phyloP scores from a whole-genome alignment of 2,797 vertebrate species.

The Labroides dimidiatus region DNA sequence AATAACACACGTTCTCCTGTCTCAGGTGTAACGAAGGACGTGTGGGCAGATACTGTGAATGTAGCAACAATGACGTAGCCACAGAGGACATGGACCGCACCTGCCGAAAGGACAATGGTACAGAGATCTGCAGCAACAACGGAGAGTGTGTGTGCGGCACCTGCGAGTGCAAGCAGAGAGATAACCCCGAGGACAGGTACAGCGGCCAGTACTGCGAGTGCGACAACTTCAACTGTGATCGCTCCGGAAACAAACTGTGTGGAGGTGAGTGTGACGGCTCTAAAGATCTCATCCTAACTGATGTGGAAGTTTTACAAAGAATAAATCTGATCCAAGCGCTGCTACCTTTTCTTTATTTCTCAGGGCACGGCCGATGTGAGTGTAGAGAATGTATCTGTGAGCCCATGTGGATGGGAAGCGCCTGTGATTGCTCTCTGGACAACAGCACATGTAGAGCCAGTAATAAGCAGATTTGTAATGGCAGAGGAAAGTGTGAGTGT shows the following conservation, averaged over 20 bases:
- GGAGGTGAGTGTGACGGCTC: slow-evolving; percentile 86
- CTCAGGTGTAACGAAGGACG: slow-evolving; percentile 94
- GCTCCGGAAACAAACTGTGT: slow-evolving; percentile 93
- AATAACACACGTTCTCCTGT: not conserved
- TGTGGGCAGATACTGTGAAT: slow-evolving; percentile 93
- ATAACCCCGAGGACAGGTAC: slow-evolving; percentile 94
- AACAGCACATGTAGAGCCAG: slow-evolving; percentile 86
- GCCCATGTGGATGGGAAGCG: slow-evolving; percentile 91
- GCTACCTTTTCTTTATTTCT: not conserved
- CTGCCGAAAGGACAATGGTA: slow-evolving; percentile 93
- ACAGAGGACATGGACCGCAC: slow-evolving; percentile 96
- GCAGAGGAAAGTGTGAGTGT: slow-evolving; percentile 91
- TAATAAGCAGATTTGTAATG: slow-evolving; percentile 94
- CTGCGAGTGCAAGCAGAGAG: slow-evolving; percentile 95
- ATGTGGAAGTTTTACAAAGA: not conserved
- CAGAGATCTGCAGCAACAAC: slow-evolving; percentile 96
- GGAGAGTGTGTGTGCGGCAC: slow-evolving; percentile 98
- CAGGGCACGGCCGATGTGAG: slow-evolving; percentile 93
- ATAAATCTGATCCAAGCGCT: not conserved
- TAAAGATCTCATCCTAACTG: not conserved
- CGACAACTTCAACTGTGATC: slow-evolving; percentile 98
- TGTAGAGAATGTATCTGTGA: slow-evolving; percentile 92
- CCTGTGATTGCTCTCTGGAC: slow-evolving; percentile 94
- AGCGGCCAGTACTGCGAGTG: slow-evolving; percentile 96
- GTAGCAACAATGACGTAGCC: slow-evolving; percentile 94